Base-by-base conservation (phyloP, 2,113 vertebrate genomes). In the Ochotona princeps region DNA sequence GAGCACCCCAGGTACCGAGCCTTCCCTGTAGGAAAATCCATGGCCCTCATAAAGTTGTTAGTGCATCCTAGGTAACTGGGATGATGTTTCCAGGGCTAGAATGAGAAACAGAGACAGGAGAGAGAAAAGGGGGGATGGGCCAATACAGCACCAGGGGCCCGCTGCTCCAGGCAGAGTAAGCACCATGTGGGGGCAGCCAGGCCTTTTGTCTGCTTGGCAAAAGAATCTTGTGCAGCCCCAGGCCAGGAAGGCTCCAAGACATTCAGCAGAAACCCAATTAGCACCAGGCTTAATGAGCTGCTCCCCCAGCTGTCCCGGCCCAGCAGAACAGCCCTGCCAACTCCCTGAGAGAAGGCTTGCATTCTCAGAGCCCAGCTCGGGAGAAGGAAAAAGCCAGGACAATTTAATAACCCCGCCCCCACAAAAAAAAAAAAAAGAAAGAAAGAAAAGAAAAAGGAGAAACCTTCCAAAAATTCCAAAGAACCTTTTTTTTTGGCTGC, bases 181-280 rank as follows among this genome's bases (percentile, higher is more conserved):
- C 47, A 28, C 8, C 49, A 66, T 23, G 1, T 8, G 26, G 60
- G 20, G 26, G 12, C 17, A 92, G 26, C 54, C 8, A 17, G 35
- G 9, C 18, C n/a, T 51, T 74, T 85, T 57, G 20, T 83, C 66
- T 70, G 44, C 15, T 14, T 61, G 61, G 47, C 63, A 70, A 61
- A 79, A 61, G 32, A 85, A 89, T 18, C 65, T 79, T n/a, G 8
- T 23, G 3, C 28, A 57, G 70, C 35, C 72, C 30, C 2, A 25
- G 63, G 47, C n/a, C 85, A 51, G 75, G 11, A 84, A 93, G 66
- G 28, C 87, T 38, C 87, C 51, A 44, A 25, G 91, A 44, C 70
- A 60, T 69, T 12, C 38, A 35, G 8, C 65, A 61, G 89, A 92
- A 93, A 92, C 10, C 38, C 83, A 79, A 80, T 89, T 79, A 60